phyloP scores from a whole-genome alignment of 2,113 vertebrate species.

The Notothenia rossii region DNA sequence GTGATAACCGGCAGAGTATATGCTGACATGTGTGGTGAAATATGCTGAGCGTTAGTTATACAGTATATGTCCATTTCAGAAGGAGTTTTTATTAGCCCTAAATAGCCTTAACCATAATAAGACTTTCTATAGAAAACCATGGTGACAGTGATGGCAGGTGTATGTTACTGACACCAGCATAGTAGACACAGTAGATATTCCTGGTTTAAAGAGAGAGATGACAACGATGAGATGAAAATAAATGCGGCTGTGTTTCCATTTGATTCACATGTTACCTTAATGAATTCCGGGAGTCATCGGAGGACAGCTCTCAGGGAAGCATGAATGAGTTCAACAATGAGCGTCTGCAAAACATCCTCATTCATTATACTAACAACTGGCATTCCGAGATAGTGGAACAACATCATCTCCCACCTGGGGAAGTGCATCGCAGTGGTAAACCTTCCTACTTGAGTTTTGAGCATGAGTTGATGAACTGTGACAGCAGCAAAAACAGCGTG shows the following conservation, averaged over 20 bases:
- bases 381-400: conserved; percentile 14
- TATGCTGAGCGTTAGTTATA: neutral
- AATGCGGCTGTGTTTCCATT: conserved; percentile 6
- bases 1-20: conserved; percentile 28
- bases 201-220: neutral
- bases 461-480: conserved; percentile 24
- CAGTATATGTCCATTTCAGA: neutral
- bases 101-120: neutral
- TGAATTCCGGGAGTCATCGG: conserved; percentile 37
- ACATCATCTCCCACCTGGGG: conserved; percentile 22
- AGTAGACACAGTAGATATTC: neutral
- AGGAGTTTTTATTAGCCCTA: neutral
- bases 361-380: conserved; percentile 57
- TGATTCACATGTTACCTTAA: conserved; percentile 33
- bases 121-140: neutral
- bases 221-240: neutral
- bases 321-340: conserved; percentile 54
- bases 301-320: conserved; percentile 37
- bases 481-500: conserved; percentile 15
- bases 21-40: neutral
- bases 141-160: neutral
- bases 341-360: conserved; percentile 43
- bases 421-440: conserved; percentile 7
- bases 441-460: conserved; percentile 8
- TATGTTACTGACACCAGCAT: neutral